These are phyloP conservation scores for Leptinotarsa haldemani DNA, from an alignment of 2,888 invertebrate genomes.

Conservation along the genomic window DNA sequence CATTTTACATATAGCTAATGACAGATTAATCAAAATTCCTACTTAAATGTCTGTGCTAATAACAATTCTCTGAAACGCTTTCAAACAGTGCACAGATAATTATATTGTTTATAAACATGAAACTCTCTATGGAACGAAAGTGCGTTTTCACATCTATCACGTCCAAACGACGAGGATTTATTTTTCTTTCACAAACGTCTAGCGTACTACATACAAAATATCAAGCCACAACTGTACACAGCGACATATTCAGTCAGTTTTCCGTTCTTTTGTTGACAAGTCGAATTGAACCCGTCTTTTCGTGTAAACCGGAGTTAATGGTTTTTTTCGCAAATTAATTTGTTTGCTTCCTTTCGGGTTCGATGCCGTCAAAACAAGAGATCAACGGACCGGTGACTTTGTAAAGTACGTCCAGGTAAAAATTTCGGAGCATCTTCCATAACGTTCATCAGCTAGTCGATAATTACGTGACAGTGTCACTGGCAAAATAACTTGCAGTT, in stretches of 20 bases:
- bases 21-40: no score
- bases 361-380: conserved; percentile 38
- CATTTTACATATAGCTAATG: no score
- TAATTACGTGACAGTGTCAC: conserved; percentile 3
- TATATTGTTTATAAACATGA: background rate
- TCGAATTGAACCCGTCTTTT: conserved; percentile 5
- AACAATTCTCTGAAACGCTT: conserved; percentile 4
- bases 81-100: conserved; percentile 6
- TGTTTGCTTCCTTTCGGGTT: conserved; percentile 32
- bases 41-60: background rate
- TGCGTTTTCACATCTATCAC: conserved; percentile 18
- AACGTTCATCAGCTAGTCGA: conserved; percentile 8
- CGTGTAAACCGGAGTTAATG: conserved; percentile 12
- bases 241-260: background rate
- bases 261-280: conserved; percentile 17
- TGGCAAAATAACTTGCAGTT: background rate
- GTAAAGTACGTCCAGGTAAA: conserved; percentile 29
- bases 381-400: conserved; percentile 32
- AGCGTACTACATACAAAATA: conserved; percentile 2
- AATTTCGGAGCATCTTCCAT: conserved; percentile 3
- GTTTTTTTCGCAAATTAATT: conserved; percentile 24
- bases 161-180: conserved; percentile 4
- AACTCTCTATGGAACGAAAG: conserved; percentile 16
- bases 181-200: background rate
- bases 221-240: background rate